These are phyloP conservation scores for Acrobasis consociella DNA, from an alignment of 2,888 invertebrate genomes.

Conservation along the genomic window DNA sequence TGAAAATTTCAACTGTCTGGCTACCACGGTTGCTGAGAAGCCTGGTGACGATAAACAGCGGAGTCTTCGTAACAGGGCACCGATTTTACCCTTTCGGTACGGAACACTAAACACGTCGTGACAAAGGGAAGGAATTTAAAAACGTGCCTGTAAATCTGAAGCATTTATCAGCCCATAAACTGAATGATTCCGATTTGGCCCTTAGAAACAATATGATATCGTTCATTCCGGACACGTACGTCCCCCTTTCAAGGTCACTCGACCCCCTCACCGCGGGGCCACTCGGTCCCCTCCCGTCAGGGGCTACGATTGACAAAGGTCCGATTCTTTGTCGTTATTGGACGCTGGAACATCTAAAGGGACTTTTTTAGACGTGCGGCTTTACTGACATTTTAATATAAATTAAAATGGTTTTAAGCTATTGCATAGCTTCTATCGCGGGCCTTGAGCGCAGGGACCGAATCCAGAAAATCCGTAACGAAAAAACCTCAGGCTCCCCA, in stretches of 20 bases:
- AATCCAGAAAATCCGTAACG: no score
- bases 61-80: no score
- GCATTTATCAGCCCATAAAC: background rate
- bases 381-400: background rate
- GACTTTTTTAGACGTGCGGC: background rate
- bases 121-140: background rate
- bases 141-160: background rate
- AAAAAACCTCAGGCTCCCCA: no score
- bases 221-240: background rate
- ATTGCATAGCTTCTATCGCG: no score
- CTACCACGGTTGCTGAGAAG: no score
- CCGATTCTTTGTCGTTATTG: constrained; percentile 3
- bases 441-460: no score
- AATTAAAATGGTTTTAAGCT: background rate
- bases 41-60: no score
- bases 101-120: no score
- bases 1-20: no score
- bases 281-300: no score
- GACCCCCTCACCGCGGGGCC: background rate
- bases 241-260: background rate
- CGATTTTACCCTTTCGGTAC: no score
- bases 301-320: background rate
- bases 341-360: background rate
- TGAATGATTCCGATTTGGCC: background rate
- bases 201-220: constrained; percentile 1